Evolutionary conservation across 2,888 invertebrate genomes (phyloP), one percentile per base, ranked within the genome.

Genomic region (Himalopsyche kuldschensis): DNA sequence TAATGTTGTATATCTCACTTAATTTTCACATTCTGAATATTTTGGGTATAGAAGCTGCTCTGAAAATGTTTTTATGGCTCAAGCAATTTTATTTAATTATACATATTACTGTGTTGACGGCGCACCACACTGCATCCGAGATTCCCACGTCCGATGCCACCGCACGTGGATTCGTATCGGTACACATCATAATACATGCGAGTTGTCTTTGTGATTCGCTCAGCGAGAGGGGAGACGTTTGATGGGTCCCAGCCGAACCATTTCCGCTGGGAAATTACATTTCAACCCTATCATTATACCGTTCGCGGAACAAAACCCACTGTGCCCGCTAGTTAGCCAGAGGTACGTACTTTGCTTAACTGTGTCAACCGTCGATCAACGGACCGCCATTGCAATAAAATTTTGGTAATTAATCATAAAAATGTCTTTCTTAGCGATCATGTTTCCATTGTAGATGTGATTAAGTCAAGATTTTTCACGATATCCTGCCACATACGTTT

Each of bases 221-320:
- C 48, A 47, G 75, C 46, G 79, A 27, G 69, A 69, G 11, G 69
- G 63, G 69, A 69, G 69, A 69, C 69, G 55, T 77, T 55, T 41
- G 81, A 79, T 82, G 78, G 82, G 75, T 75, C 84, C 79, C 78
- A 75, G 76, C 84, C 84, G 48, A 79, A 77, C 81, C 81, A 84
- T 85, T 85, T 84, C 85, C 85, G 84, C 27, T 77, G 85, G 85
- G 85, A 85, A 85, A 85, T 85, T 85, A 84, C 81, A 82, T 85
- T 85, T 83, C 82, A 82, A 84, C 85, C 84, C 85, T 82, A 83
- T 85, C 85, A 84, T 82, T 82, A 80, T 76, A 75, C 82, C 75
- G 82, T 79, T 47, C 47, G 75, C 20, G 80, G 77, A 47, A 80
- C 80, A 80, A 80, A 77, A 24, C 79, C 69, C 69, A 69, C 69